Evolutionary conservation across 2,113 vertebrate genomes (phyloP).

Genomic region (Nematolebias whitei): DNA sequence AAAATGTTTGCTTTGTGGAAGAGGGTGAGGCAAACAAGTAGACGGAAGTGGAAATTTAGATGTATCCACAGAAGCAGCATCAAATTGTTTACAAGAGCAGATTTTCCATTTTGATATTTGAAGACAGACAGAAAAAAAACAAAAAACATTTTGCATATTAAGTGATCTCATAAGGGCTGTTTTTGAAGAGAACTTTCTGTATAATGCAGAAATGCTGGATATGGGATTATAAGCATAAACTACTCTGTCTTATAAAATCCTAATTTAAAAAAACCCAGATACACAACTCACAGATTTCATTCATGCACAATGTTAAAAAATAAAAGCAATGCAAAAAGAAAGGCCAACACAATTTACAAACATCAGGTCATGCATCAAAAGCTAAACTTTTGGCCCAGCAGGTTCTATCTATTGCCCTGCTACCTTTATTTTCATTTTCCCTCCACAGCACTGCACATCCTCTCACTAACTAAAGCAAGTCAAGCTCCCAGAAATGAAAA

Average conservation of each 20-base stretch:
- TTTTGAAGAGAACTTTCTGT: neutral
- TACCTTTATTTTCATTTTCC: slow-evolving; percentile 27
- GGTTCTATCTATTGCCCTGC: slow-evolving; percentile 23
- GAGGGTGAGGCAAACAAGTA: slow-evolving; percentile 14
- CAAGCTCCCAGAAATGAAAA: neutral
- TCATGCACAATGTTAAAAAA: no score
- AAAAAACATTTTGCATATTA: neutral
- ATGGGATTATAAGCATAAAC: neutral
- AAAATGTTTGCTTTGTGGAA: slow-evolving; percentile 30
- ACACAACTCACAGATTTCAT: no score
- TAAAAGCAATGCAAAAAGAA: neutral
- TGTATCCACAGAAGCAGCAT: slow-evolving; percentile 36
- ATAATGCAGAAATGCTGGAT: neutral
- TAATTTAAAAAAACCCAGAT: no score
- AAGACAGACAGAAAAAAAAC: slow-evolving; percentile 2
- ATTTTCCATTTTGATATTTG: slow-evolving; percentile 21
- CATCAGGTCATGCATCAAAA: slow-evolving; percentile 11
- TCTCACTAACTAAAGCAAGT: neutral
- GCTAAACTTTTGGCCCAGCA: slow-evolving; percentile 16
- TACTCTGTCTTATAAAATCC: no score
- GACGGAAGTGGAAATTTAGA: slow-evolving; percentile 15
- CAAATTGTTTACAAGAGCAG: slow-evolving; percentile 46
- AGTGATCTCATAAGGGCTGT: neutral
- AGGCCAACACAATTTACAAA: neutral
- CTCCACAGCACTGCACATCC: neutral